Evolutionary conservation across 2,113 vertebrate genomes (phyloP), one percentile per base, ranked within the genome.

Genomic region (Stigmatopora nigra): DNA sequence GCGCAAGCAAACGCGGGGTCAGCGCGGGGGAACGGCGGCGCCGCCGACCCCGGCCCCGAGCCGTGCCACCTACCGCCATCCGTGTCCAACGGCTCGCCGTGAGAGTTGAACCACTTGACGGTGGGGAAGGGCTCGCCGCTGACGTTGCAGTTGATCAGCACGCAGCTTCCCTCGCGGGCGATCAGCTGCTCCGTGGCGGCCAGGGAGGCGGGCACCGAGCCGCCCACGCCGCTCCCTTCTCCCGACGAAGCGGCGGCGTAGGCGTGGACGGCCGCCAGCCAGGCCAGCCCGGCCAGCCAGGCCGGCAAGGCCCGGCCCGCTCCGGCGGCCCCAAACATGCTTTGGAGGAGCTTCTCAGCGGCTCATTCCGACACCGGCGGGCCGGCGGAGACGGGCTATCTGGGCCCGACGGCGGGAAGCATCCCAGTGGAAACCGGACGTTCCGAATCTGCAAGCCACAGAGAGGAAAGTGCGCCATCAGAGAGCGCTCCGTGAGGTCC

Each of bases 61-160:
- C 25, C 25, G 25, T 31, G 25, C 25, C 25, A 31, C 25, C 20
- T 13, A 15, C 78, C 77, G 0, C 74, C 84, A 0, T 92, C 90
- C 1, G 89, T 90, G 69, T 91, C 88, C 77, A 97, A 87, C 61
- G 91, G 85, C 57, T 19, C 82, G 48, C 95, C 93, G 0, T 94
- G 90, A 46, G 96, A 99, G 82, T 96, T 96, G 84, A 93, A 97
- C 97, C 97, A 99, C 62, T 89, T 90, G 72, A 96, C 89, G 0
- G 45, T 90, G 15, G 93, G 97, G 36, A 88, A 82, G 1, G 97
- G 97, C 12, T 92, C 86, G 67, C 94, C 97, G 10, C 88, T 92
- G 77, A 96, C 83, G 8, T 94, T 98, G 84, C 97, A 99, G 75
- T 97, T 91, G 17, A 99, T 95, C 88, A 95, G 87, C 72, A 91